Percentiles rank a stretch among this genome's conserved stretches.
phyloP scores from a whole-genome alignment of 2,113 vertebrate genomes.

The Myrmecophaga tridactyla region DNA sequence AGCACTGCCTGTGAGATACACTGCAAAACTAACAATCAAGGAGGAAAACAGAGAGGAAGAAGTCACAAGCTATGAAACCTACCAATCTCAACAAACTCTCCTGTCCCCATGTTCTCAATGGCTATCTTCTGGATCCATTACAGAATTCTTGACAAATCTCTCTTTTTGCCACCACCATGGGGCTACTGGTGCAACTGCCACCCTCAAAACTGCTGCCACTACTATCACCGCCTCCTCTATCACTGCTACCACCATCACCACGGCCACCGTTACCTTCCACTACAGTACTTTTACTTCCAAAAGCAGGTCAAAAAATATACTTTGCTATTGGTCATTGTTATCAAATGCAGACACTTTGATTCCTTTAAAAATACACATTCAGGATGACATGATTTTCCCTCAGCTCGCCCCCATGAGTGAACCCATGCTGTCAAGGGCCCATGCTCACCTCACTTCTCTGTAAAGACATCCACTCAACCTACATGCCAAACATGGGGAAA shows the following conservation, averaged over 20 bases:
- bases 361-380: not conserved
- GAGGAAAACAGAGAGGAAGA: not conserved
- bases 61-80: not conserved
- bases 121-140: not conserved
- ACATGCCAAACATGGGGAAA: not conserved
- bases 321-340: not conserved
- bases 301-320: not conserved
- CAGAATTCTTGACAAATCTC: not conserved
- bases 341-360: not conserved
- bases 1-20: not conserved
- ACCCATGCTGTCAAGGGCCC: not conserved
- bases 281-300: not conserved
- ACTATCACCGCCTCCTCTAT: not conserved
- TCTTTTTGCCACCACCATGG: rapidly evolving
- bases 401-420: not conserved
- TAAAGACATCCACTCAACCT: not conserved
- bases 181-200: too few species aligned
- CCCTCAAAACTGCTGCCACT: not conserved
- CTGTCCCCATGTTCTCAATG: rapidly evolving
- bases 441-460: not conserved
- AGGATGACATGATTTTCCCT: not conserved
- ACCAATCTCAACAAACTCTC: not conserved
- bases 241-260: not conserved
- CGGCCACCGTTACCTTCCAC: not conserved
- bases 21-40: not conserved